Base-by-base conservation (phyloP, 2,888 invertebrate genomes). In the Beris morrisii region DNA sequence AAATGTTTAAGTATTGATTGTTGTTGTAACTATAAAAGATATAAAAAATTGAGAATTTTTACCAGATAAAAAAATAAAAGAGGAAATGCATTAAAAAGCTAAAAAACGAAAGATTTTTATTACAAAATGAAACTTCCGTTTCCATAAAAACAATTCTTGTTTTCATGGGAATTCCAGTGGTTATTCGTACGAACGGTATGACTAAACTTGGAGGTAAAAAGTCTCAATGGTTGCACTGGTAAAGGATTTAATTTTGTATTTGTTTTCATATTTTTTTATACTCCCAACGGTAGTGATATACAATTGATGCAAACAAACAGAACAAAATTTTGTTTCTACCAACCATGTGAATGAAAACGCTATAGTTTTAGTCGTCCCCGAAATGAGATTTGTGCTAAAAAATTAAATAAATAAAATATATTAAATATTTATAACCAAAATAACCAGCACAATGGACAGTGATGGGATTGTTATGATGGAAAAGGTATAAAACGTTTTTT, bases 361-460 rank as follows among this genome's bases (percentile, higher is more conserved):
- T 38, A 38, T 7, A 38, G 38, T 38, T 38, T 38, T 38, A 65
- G 48, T 53, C 58, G 45, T 28, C 43, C 56, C 58, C 57, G 57
- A 57, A 45, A 32, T 64, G 64, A 64, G 64, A 58, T 53, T 52
- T 59, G 46, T 59, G 46, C 55, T 30, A 64, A 46, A 64, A 55
- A 64, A 64, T 64, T 38, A 30, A 54, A 31, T 7, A 63, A 59
- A 9, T 9, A 61, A 52, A 61, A 22, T 38, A 52, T 30, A 28
- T 38, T 4, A 50, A 52, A 52, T 3, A 31, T 61, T 52, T 59
- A 15, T 59, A 22, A 22, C 31, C 59, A 11, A 44, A 43, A 43
- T 12, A 58, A 71, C 70, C 70, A 69, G 67, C 71, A 71, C 70
- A 71, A 67, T 71, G 66, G 71, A 71, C 71, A 69, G 71, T 71